Evolutionary conservation across 2,113 vertebrate species (phyloP).

Genomic region (Ibidorhyncha struthersii): DNA sequence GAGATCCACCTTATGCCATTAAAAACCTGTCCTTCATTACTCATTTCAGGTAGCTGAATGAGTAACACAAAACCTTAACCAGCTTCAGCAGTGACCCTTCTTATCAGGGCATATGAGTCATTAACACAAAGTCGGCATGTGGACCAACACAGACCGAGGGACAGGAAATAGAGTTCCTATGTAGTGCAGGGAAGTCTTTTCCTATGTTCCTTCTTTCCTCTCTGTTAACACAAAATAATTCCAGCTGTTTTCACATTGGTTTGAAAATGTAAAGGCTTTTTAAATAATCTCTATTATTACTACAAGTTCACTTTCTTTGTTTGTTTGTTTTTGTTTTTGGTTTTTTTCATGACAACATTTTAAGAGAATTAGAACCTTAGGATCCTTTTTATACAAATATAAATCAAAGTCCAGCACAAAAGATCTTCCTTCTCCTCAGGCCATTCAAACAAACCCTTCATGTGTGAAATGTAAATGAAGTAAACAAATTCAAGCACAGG

Average conservation of each 20-base stretch:
- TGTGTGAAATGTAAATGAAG: not conserved
- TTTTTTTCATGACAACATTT: not conserved
- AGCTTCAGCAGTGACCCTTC: not conserved
- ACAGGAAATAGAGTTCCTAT: not conserved
- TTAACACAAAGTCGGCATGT: not conserved
- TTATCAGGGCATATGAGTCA: fast-evolving
- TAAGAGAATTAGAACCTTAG: not conserved
- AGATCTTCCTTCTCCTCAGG: not conserved
- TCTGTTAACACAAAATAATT: not conserved
- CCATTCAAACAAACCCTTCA: not conserved
- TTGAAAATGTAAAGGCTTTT: not conserved
- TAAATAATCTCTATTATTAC: not conserved
- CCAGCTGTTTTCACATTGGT: not conserved
- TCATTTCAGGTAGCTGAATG: not conserved
- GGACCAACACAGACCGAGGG: not conserved
- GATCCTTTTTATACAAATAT: not conserved
- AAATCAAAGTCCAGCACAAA: not conserved
- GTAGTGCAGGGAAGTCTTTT: not conserved
- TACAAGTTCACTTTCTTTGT: not conserved
- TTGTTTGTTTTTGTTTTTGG: not conserved
- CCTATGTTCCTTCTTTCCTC: not conserved
- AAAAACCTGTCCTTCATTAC: not conserved
- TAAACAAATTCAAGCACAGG: not conserved
- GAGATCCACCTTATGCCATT: not conserved
- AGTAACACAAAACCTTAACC: not conserved